phyloP scores from a whole-genome alignment of 2,888 invertebrate species.

The Athrips mouffetella region DNA sequence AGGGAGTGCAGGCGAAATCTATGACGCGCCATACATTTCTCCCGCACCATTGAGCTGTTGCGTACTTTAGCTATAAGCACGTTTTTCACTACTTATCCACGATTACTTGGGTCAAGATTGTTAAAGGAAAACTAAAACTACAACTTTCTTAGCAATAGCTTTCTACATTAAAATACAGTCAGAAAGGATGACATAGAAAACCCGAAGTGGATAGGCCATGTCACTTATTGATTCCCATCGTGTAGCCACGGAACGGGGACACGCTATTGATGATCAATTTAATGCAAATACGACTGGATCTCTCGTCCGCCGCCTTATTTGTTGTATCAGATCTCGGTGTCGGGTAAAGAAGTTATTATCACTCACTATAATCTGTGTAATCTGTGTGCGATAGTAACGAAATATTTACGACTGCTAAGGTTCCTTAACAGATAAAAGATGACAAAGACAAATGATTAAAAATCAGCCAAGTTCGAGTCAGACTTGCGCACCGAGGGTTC shows the following conservation, averaged over 20 bases:
- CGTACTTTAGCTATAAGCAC: not conserved
- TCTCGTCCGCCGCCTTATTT: slow-evolving; percentile 40
- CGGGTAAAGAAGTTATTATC: slow-evolving; percentile 16
- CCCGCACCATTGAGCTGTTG: too few species aligned
- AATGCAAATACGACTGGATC: slow-evolving; percentile 42
- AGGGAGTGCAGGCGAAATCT: too few species aligned
- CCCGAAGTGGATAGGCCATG: slow-evolving; percentile 30
- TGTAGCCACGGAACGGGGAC: slow-evolving; percentile 50
- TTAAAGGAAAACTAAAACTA: too few species aligned
- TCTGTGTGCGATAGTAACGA: not conserved
- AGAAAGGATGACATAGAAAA: slow-evolving; percentile 8
- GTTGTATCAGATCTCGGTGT: slow-evolving; percentile 31
- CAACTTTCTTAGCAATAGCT: slow-evolving; percentile 6
- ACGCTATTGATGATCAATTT: slow-evolving; percentile 60
- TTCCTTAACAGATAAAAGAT: slow-evolving; percentile 35
- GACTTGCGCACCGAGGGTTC: too few species aligned
- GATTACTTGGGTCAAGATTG: too few species aligned
- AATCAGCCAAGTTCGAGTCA: too few species aligned
- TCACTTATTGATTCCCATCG: slow-evolving; percentile 40
- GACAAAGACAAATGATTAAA: not conserved
- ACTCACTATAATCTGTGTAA: slow-evolving; percentile 1
- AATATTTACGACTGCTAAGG: slow-evolving; percentile 21
- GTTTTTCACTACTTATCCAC: too few species aligned
- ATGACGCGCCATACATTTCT: too few species aligned
- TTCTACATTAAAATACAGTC: slow-evolving; percentile 13